Percentiles rank a stretch among this genome's conserved stretches.
These are phyloP conservation scores for Stichodactyla helianthus DNA, from an alignment of 64 coral and sea anemone species.

Conservation along the genomic window DNA sequence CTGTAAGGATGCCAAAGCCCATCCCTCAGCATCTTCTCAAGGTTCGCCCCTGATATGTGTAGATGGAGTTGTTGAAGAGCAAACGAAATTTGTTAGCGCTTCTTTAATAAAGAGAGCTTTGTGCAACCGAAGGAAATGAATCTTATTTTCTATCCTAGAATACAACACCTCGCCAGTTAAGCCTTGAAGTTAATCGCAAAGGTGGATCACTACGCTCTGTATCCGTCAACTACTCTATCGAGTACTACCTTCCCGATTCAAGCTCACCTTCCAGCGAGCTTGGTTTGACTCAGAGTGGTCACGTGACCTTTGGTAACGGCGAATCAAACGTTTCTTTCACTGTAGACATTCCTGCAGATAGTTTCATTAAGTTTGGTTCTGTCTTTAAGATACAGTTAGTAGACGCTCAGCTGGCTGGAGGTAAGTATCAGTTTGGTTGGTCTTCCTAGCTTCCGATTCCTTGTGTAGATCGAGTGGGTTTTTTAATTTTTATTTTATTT, in stretches of 20 bases:
- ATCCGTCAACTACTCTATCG: constrained; percentile 56
- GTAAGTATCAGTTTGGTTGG: background rate
- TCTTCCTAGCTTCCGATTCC: too few species aligned
- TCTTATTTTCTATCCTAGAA: constrained; percentile 18
- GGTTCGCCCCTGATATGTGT: too few species aligned
- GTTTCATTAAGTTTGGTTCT: constrained; percentile 72
- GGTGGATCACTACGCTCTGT: constrained; percentile 55
- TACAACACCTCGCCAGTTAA: constrained; percentile 34
- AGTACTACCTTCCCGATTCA: constrained; percentile 52
- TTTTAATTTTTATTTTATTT: too few species aligned
- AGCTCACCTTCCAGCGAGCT: constrained; percentile 40
- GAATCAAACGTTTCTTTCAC: constrained; percentile 8
- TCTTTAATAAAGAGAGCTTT: background rate
- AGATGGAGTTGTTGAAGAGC: too few species aligned
- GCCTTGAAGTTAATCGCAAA: constrained; percentile 25
- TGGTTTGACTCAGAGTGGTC: constrained; percentile 25
- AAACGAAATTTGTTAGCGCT: too few species aligned
- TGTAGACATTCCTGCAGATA: constrained; percentile 44
- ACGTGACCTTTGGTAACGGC: constrained; percentile 17
- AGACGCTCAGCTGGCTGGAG: constrained; percentile 41
- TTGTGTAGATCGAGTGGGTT: too few species aligned
- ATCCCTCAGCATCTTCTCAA: too few species aligned
- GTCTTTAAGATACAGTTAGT: constrained; percentile 51
- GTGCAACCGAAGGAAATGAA: background rate
- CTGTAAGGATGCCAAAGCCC: too few species aligned